These are phyloP conservation scores for Nudaria mundana DNA, from an alignment of 2,888 invertebrate genomes.

Conservation along the genomic window DNA sequence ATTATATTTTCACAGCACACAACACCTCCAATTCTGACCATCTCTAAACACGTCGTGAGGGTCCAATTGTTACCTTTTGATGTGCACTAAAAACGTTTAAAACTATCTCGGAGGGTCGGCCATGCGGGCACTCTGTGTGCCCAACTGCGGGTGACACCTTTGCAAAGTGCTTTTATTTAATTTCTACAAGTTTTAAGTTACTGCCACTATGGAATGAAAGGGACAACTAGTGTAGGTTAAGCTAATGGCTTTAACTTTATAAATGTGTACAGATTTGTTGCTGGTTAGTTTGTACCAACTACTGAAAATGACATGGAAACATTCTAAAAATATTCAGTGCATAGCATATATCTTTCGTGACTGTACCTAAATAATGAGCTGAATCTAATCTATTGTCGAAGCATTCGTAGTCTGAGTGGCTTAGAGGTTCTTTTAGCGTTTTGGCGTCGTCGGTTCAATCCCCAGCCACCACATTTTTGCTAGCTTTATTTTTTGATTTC, in stretches of 20 bases:
- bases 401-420: no score
- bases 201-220: constrained; percentile 44
- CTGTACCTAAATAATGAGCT: no score
- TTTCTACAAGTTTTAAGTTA: constrained; percentile 62
- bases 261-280: constrained; percentile 13
- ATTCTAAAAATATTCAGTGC: no score
- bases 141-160: constrained; percentile 67
- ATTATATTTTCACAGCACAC: constrained; percentile 19
- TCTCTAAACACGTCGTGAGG: constrained; percentile 19
- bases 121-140: constrained; percentile 44
- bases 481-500: no score
- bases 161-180: constrained; percentile 70
- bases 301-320: no score
- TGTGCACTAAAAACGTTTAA: constrained; percentile 40
- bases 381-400: no score
- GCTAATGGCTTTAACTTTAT: constrained; percentile 14
- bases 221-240: constrained; percentile 48
- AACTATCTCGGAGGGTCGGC: constrained; percentile 35
- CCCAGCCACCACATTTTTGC: no score
- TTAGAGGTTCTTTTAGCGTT: no score
- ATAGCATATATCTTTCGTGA: no score
- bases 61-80: constrained; percentile 45
- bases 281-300: no score
- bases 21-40: constrained; percentile 24
- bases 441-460: no score